These are phyloP conservation scores for Pinctada fucata DNA, from an alignment of 2,888 invertebrate genomes.

Conservation along the genomic window DNA sequence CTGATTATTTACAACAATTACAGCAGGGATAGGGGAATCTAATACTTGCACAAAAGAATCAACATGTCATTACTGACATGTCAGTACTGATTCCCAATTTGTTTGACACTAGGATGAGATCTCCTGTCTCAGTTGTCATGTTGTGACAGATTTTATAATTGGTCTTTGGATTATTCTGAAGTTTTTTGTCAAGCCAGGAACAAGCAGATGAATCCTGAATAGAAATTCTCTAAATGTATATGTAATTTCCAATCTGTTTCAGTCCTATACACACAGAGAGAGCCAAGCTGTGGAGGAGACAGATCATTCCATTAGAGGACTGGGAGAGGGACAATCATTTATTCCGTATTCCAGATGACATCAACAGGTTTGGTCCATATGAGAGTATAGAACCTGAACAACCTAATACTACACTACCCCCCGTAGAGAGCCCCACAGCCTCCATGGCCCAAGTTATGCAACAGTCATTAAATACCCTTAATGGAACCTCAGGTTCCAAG, in stretches of 20 bases:
- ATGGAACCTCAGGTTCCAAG: neutral
- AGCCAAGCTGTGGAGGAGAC: conserved; percentile 55
- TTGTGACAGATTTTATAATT: too few relatives aligned
- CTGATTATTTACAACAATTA: too few relatives aligned
- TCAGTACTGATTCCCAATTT: too few relatives aligned
- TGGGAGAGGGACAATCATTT: conserved; percentile 68
- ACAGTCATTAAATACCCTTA: neutral
- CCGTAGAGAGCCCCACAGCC: conserved; percentile 10
- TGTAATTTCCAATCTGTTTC: conserved; percentile 38
- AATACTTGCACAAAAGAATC: too few relatives aligned
- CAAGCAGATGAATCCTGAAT: too few relatives aligned
- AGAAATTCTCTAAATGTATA: too few relatives aligned
- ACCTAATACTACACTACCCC: conserved; percentile 1
- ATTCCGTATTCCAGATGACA: conserved; percentile 62
- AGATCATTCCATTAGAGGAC: conserved; percentile 59
- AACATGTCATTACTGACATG: too few relatives aligned
- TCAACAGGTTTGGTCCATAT: conserved; percentile 44
- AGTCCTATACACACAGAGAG: conserved; percentile 69
- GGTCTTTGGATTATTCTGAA: too few relatives aligned
- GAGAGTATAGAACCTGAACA: conserved; percentile 8
- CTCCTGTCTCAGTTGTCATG: too few relatives aligned
- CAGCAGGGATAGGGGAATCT: too few relatives aligned
- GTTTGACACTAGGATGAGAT: too few relatives aligned
- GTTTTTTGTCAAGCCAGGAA: too few relatives aligned
- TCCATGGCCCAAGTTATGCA: conserved; percentile 3